Evolutionary conservation across 2,113 vertebrate genomes (phyloP), one percentile per base, ranked within the genome.

Genomic region (Pluvialis apricaria): DNA sequence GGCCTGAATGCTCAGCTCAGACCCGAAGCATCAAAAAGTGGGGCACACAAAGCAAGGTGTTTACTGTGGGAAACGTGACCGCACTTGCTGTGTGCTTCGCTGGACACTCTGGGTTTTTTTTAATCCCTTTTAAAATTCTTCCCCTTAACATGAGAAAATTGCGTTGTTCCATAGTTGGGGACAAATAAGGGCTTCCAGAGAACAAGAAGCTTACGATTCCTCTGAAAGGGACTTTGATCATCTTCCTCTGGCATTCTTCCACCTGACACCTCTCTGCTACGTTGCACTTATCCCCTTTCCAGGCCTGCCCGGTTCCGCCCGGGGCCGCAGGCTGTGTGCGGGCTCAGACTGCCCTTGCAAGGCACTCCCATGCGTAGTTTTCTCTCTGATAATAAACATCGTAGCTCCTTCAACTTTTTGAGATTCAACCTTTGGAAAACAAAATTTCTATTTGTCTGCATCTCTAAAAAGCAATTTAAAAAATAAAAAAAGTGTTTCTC

Each of bases 11-110:
- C 72, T 92, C 88, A 24, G 65, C 6, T 38, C 76, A 22, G 47
- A 80, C 51, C 55, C 0, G 16, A 51, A 88, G 80, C 83, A 16
- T n/a, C n/a, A 36, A 24, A 71, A 94, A 79, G 40, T 64, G 91
- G 86, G 69, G 64, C 83, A 88, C 45, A 1, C 2, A 12, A 55
- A 81, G 34, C 3, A 6, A 0, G 0, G 0, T 24, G 47, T 72
- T 77, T 38, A 3, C 47, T 34, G 47, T 47, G 66, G 70, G 38
- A 61, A 51, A 29, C 4, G 4, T 54, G 65, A 10, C 52, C 5
- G 18, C 6, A 4, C n/a, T n/a, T 40, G 68, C 76, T 61, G 21
- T 32, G 80, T 9, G 9, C 62, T 65, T 65, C 10, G 21, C 84
- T 31, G 52, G 52, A 69, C 25, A 0, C 6, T 19, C 19, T 45